A percentile compares a stretch with the other conserved stretches of the same genome.
Evolutionary conservation across 23 tunicate genomes (phyloP).

Genomic region (Clavelina lepadiformis): DNA sequence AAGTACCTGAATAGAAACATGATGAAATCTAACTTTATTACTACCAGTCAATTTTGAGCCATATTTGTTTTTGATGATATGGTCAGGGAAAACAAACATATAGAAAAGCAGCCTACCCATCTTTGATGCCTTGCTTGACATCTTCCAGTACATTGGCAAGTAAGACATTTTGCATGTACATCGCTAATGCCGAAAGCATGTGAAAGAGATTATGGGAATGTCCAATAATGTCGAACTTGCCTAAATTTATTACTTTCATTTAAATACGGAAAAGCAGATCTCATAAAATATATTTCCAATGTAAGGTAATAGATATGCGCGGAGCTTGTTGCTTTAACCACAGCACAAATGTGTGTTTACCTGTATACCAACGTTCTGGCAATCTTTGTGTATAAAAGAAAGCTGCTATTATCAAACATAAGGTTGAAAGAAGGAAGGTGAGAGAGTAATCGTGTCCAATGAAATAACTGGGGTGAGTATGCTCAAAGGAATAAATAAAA

Average conservation of each 20-base stretch:
- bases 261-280: no score
- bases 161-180: conserved; percentile 4
- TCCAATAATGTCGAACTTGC: conserved; percentile 4
- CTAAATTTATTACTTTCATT: conserved; percentile 1
- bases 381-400: not conserved
- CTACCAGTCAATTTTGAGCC: not conserved
- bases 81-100: not conserved
- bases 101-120: conserved; percentile 5
- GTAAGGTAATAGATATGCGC: no score
- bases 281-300: no score
- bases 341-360: no score
- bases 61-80: not conserved
- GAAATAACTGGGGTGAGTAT: not conserved
- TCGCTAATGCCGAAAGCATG: not conserved
- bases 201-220: conserved; percentile 16
- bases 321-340: no score
- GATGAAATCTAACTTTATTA: not conserved
- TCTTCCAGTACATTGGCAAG: not conserved
- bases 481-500: not conserved
- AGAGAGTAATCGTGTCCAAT: not conserved
- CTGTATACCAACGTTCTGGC: not conserved
- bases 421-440: not conserved
- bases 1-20: not conserved
- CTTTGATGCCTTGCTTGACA: not conserved
- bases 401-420: not conserved